A percentile compares a stretch with the other conserved stretches of the same genome.
Conservation (phyloP, 2,888 invertebrate genomes). For the Rutpela maculata region DNA sequence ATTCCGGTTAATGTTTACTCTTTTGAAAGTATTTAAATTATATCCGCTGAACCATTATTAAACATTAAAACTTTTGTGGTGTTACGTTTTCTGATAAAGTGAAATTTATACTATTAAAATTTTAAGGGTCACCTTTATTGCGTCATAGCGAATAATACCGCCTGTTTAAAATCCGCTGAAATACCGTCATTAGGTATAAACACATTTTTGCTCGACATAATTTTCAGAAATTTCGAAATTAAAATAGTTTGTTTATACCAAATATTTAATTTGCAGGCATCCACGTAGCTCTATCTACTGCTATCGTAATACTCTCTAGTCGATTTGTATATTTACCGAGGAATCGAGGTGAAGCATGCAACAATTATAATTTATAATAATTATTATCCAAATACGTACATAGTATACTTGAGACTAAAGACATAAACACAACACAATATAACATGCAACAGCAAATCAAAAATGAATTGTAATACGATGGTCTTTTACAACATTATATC, state of each 20-base stretch:
- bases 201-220: constrained; percentile 1
- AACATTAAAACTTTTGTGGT: constrained; percentile 29
- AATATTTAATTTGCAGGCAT: background rate
- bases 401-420: background rate
- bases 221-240: background rate
- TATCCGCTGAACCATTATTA: constrained; percentile 38
- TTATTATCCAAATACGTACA: background rate
- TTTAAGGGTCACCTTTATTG: constrained; percentile 40
- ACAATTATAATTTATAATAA: no score
- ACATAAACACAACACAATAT: no score
- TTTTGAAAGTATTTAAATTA: constrained; percentile 30
- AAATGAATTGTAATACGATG: background rate
- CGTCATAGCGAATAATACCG: constrained; percentile 25
- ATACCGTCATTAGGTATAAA: background rate
- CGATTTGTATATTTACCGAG: background rate
- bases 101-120: constrained; percentile 33
- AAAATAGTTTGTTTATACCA: background rate
- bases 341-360: no score
- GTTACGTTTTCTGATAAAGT: constrained; percentile 39
- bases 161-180: background rate
- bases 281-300: no score
- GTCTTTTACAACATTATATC: background rate
- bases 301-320: background rate
- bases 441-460: background rate
- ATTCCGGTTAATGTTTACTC: constrained; percentile 31